These are phyloP conservation scores for Paelopatides confundens DNA, from an alignment of 53 echinoderm and acorn worm genomes.

Conservation along the genomic window DNA sequence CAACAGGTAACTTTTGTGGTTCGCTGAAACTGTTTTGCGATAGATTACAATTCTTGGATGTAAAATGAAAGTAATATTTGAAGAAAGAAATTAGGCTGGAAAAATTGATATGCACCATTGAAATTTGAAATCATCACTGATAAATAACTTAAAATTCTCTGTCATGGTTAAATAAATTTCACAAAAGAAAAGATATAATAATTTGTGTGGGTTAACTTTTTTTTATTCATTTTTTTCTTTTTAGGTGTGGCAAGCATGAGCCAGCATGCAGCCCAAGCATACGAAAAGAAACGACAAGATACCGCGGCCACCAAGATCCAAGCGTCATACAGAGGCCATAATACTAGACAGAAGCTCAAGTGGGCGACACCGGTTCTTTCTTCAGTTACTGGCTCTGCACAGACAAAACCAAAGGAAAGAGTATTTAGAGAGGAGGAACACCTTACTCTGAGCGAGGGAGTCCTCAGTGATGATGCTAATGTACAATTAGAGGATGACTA, in stretches of 20 bases:
- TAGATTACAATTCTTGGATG: too few relatives aligned
- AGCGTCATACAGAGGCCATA: conserved; percentile 89
- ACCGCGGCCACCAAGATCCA: conserved; percentile 72
- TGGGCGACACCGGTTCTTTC: conserved; percentile 54
- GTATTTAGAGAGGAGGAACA: neutral
- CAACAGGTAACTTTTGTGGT: too few relatives aligned
- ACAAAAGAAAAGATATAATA: too few relatives aligned
- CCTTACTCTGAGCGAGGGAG: conserved; percentile 79
- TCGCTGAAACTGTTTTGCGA: too few relatives aligned
- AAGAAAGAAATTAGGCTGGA: too few relatives aligned
- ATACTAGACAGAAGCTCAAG: conserved; percentile 79
- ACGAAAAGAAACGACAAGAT: conserved; percentile 9
- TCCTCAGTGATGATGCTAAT: conserved; percentile 66
- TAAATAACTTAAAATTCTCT: too few relatives aligned
- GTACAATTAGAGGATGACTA: conserved; percentile 71
- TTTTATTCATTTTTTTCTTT: neutral
- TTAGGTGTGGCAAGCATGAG: conserved; percentile 64
- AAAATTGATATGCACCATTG: too few relatives aligned
- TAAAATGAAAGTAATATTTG: too few relatives aligned
- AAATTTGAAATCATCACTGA: too few relatives aligned
- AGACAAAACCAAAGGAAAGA: neutral
- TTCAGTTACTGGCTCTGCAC: neutral
- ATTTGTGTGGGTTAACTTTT: too few relatives aligned
- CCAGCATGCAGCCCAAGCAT: conserved; percentile 60
- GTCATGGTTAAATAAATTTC: too few relatives aligned